Percentiles rank a stretch among this genome's conserved stretches.
Conservation (phyloP, 2,888 invertebrate genomes). For the Euplexia lucipara region DNA sequence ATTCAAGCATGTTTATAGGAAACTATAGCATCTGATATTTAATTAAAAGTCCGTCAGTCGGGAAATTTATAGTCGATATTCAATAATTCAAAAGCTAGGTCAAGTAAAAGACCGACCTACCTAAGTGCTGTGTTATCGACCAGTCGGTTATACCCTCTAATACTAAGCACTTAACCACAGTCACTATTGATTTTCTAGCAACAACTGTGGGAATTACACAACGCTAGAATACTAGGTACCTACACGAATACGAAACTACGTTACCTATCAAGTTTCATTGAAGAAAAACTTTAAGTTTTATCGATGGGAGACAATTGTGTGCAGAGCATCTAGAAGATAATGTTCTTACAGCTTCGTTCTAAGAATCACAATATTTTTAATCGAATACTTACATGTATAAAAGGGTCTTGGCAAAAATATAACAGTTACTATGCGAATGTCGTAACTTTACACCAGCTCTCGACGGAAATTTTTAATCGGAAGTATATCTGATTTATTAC, state of each 20-base stretch:
- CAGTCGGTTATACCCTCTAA: conserved; percentile 43
- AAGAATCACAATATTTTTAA: too few relatives aligned
- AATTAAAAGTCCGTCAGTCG: conserved; percentile 16
- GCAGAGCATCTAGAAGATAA: not conserved
- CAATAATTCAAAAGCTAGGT: conserved; percentile 45
- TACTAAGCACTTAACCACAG: conserved; percentile 24
- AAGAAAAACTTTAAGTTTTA: conserved; percentile 28
- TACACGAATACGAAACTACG: conserved; percentile 19
- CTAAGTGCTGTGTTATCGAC: conserved; percentile 55
- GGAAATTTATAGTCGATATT: conserved; percentile 17
- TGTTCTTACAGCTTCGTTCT: not conserved
- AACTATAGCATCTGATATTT: conserved; percentile 10
- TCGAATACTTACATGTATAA: too few relatives aligned
- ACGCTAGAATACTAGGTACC: conserved; percentile 5
- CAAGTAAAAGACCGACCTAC: conserved; percentile 55
- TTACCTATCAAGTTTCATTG: conserved; percentile 18
- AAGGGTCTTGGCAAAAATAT: conserved; percentile 23
- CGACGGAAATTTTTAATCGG: conserved; percentile 84
- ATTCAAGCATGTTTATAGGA: not conserved
- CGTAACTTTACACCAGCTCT: conserved; percentile 69
- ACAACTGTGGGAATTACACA: conserved; percentile 17
- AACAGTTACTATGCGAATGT: conserved; percentile 63
- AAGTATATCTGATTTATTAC: conserved; percentile 75
- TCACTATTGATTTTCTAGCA: conserved; percentile 50
- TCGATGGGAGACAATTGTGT: conserved; percentile 35